These are phyloP conservation scores for Gallinago stenura DNA, from an alignment of 2,797 vertebrate species.

Conservation along the genomic window DNA sequence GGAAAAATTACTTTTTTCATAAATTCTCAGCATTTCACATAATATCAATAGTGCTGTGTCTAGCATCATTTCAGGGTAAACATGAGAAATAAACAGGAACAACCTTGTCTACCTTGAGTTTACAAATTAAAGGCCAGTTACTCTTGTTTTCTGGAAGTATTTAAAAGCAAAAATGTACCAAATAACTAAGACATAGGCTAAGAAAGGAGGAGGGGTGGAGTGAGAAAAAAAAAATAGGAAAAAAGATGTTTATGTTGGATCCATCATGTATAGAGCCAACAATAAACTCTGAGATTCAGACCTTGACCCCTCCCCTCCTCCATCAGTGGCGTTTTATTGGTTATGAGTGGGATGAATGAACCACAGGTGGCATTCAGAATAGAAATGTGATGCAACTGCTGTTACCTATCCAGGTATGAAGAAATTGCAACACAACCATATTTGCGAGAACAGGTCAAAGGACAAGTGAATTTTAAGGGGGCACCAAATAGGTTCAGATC, in stretches of 20 bases:
- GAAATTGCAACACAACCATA: background rate
- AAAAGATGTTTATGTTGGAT: background rate
- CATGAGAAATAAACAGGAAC: rapidly evolving
- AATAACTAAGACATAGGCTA: background rate
- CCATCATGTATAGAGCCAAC: background rate
- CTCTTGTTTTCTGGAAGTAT: background rate
- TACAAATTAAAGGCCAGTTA: background rate
- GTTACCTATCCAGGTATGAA: background rate
- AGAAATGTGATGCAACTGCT: background rate
- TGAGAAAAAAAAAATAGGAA: no score
- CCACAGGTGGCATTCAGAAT: background rate
- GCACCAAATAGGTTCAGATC: background rate
- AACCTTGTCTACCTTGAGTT: background rate
- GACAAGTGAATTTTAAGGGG: background rate
- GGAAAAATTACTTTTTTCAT: background rate
- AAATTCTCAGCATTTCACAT: background rate
- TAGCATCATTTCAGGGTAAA: background rate
- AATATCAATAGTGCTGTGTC: background rate
- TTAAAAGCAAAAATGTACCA: background rate
- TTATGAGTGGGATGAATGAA: background rate
- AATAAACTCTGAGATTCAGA: background rate
- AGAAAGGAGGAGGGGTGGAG: background rate
- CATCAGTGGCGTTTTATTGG: background rate
- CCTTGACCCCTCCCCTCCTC: no score
- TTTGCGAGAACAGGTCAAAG: background rate